Base-by-base conservation (phyloP, 2,888 invertebrate genomes). In the Drosophila kuntzei region DNA sequence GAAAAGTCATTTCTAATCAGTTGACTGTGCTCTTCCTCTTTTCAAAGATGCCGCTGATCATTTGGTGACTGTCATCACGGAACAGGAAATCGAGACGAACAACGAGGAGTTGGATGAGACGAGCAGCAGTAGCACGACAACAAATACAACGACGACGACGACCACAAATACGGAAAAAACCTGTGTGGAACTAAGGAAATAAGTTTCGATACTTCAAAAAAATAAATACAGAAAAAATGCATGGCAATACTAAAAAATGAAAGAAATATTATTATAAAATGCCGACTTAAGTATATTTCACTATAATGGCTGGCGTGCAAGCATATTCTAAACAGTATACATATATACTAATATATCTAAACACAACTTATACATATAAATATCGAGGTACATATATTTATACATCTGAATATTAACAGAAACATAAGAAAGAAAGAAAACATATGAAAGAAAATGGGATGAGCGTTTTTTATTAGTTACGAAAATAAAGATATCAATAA, bases 11-110 rank as follows among this genome's bases (percentile, higher is more conserved):
- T 34, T 5, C 8, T 43, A 11, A 51, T 27, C 22, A 11, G 5
- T 2, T 5, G 9, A 4, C 8, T 32, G 12, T 11, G 11, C 2
- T 16, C 12, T n/a, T 39, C 2, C 16, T 34, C 36, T 2, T 16
- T 11, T 39, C 2, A 89, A 93, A 93, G 49, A 93, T 95, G 97
- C 96, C 91, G 97, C 97, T 93, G 94, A 97, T 89, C 96, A 96
- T 90, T 93, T 98, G 89, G 98, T 98, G 75, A 96, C 96, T 46
- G 97, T 97, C 55, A 97, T 98, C 95, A 96, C 96, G 43, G 96
- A 97, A 90, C 97, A 97, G 90, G 94, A 94, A 81, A 91, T 91
- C 74, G 92, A 92, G 76, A 79, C 90, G 60, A 84, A 83, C 43
- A 76, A 80, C 69, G 72, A 77, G 14, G 79, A 90, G 27, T 41